Evolutionary conservation across 1,140 invertebrate genomes (phyloP), one percentile per base, ranked within the genome.

Genomic region (Brachionus plicatilis): DNA sequence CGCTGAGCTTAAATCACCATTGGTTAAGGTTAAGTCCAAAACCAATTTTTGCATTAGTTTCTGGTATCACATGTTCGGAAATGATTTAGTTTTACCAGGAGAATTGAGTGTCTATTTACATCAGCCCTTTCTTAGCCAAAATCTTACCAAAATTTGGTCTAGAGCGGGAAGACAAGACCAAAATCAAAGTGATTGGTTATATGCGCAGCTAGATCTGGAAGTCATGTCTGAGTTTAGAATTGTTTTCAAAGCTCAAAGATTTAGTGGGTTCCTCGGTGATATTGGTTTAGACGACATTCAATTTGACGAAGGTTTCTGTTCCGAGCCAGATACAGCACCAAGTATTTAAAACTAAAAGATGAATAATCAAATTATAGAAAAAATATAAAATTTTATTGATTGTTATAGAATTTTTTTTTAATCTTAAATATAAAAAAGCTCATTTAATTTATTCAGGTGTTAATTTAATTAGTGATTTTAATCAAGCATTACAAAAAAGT

Each of bases 21-120:
- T 82, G 20, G 17, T 68, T 33, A 29, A 20, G 17, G 14, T 65
- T n/a, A 45, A 65, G 14, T 27, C 17, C 14, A 29, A 47, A 17
- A 65, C 79, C 4, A 41, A 68, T 60, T 47, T 68, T 82, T 82
- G 79, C 65, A 1, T 82, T 14, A 47, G 65, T 14, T 82, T 82
- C 65, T 60, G 65, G 53, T 82, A 82, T 37, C 79, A 82, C 14
- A 82, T 82, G 79, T 65, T 43, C 33, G 65, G 79, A 20, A 65
- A 60, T 37, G 33, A 27, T 12, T 37, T 65, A 12, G 53, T 68
- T 11, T 17, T 82, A 24, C 56, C 65, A 11, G 79, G 79, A 43
- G 65, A 82, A 65, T 14, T 82, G 2, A 33, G 20, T 14, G 37
- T 82, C 12, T 82, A 65, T 82, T 47, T 68, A 33, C 53, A 65